These are phyloP conservation scores for Agraylea sexmaculata DNA, from an alignment of 1,140 invertebrate species.

Conservation along the genomic window DNA sequence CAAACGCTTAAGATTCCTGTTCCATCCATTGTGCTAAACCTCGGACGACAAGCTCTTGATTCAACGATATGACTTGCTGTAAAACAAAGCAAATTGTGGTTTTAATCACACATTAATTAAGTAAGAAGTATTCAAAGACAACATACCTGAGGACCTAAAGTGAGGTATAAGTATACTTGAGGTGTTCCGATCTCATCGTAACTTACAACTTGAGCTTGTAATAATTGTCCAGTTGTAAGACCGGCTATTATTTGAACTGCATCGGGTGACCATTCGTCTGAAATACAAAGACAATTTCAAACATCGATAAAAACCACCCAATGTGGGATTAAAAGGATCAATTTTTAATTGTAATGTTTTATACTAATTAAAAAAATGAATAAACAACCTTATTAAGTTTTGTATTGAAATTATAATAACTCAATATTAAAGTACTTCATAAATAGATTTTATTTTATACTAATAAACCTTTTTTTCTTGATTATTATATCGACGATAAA, in stretches of 20 bases:
- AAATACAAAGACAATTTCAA: too few species aligned
- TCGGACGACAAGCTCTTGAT: constrained; percentile 53
- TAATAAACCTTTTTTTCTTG: too few species aligned
- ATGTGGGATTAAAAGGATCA: too few species aligned
- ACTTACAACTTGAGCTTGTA: constrained; percentile 77
- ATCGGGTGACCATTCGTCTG: constrained; percentile 55
- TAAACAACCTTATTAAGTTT: too few species aligned
- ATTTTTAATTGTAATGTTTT: too few species aligned
- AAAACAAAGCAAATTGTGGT: constrained; percentile 24
- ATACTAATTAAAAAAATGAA: too few species aligned
- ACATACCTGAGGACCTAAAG: constrained; percentile 53
- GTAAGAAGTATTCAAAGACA: constrained; percentile 19
- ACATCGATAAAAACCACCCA: too few species aligned
- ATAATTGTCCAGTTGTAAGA: constrained; percentile 62
- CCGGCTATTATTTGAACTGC: constrained; percentile 62
- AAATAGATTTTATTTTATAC: too few species aligned
- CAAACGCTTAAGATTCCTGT: constrained; percentile 29
- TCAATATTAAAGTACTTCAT: too few species aligned
- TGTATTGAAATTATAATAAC: too few species aligned
- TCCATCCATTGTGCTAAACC: constrained; percentile 52
- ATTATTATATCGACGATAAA: too few species aligned
- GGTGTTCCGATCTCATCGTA: constrained; percentile 66
- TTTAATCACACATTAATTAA: constrained; percentile 1
- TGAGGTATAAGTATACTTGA: constrained; percentile 66
- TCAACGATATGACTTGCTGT: constrained; percentile 55